phyloP scores from a whole-genome alignment of 2,797 vertebrate genomes.

The Hafferia zeledoni region DNA sequence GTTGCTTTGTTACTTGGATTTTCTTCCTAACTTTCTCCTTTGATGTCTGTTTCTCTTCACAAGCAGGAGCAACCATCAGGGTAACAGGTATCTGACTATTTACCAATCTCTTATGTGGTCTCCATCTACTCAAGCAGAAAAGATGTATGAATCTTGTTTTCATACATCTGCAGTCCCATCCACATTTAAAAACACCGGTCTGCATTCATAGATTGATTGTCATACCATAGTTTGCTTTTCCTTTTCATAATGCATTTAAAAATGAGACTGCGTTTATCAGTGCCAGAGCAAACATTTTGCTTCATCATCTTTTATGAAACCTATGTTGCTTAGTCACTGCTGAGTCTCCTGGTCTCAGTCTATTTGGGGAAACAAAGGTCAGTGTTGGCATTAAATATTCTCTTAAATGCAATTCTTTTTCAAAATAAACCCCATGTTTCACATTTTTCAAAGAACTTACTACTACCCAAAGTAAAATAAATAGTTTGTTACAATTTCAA shows the following conservation, averaged over 20 bases:
- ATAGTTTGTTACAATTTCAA: background rate
- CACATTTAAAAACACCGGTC: conserved; percentile 62
- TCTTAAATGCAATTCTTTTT: background rate
- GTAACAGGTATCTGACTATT: conserved; percentile 95
- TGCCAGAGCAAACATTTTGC: conserved; percentile 22
- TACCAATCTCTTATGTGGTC: conserved; percentile 81
- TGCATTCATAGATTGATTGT: conserved; percentile 61
- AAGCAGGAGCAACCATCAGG: conserved; percentile 99
- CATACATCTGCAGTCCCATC: conserved; percentile 80
- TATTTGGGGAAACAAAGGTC: background rate
- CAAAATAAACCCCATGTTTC: background rate
- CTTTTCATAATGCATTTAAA: conserved; percentile 52
- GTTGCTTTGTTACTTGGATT: conserved; percentile 51
- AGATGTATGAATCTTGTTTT: conserved; percentile 76
- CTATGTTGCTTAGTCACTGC: background rate
- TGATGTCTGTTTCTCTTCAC: conserved; percentile 89
- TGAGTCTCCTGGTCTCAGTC: background rate
- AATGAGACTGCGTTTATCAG: conserved; percentile 41
- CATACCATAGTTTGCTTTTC: conserved; percentile 67
- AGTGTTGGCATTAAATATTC: background rate
- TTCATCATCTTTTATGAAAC: conserved; percentile 17
- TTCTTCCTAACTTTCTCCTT: conserved; percentile 76
- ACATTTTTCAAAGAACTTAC: background rate
- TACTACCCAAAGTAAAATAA: background rate
- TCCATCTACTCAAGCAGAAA: conserved; percentile 75